phyloP scores from a whole-genome alignment of 1,140 invertebrate genomes.

The Aphis gossypii region DNA sequence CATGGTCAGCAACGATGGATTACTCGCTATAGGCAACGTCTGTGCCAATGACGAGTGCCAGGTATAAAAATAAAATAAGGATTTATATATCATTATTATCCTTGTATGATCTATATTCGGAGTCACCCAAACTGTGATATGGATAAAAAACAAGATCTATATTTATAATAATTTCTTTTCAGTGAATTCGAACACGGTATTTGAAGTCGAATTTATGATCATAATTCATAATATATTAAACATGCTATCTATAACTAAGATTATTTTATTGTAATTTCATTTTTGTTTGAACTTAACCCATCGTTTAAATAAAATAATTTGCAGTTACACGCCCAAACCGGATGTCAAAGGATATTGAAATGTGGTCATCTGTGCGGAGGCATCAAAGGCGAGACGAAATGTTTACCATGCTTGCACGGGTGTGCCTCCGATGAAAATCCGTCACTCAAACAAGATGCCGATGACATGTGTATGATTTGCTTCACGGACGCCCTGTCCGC shows the following conservation, averaged over 20 bases:
- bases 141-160: neutral
- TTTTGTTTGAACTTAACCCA: neutral
- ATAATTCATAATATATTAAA: neutral
- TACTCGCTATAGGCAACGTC: constrained; percentile 90
- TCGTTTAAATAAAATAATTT: constrained; percentile 33
- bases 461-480: constrained; percentile 99
- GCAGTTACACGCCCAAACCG: constrained; percentile 83
- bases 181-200: neutral
- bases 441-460: constrained; percentile 87
- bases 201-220: neutral
- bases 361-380: constrained; percentile 94
- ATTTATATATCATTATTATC: no score
- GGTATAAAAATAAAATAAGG: constrained; percentile 65
- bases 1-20: constrained; percentile 79
- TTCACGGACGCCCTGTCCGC: constrained; percentile 95
- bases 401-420: constrained; percentile 79
- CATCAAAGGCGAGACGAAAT: constrained; percentile 76
- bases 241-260: neutral
- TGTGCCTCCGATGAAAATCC: constrained; percentile 63
- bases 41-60: constrained; percentile 94
- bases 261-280: neutral
- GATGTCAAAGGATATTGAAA: constrained; percentile 81
- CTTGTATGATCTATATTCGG: neutral
- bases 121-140: neutral
- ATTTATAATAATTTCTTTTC: neutral